Conservation (phyloP, 2,888 invertebrate genomes). For the Stegana nigrithorax region DNA sequence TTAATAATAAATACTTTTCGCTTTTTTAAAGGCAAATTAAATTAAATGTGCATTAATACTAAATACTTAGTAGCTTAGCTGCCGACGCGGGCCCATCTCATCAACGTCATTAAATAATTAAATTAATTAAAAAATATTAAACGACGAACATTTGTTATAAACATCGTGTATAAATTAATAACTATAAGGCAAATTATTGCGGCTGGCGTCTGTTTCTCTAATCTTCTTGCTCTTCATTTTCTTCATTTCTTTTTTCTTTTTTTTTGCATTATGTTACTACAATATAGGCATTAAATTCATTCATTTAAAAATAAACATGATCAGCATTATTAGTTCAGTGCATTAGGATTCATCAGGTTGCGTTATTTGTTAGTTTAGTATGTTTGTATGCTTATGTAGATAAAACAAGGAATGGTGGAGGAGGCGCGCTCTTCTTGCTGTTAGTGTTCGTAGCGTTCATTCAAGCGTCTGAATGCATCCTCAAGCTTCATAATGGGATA, state of each 20-base stretch:
- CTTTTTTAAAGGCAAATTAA: not conserved
- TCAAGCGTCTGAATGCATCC: conserved; percentile 51
- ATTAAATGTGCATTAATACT: not conserved
- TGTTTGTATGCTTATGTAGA: no score
- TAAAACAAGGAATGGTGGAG: no score
- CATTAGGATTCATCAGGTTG: no score
- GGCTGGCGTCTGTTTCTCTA: not conserved
- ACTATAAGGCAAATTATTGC: conserved; percentile 1
- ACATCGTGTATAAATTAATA: not conserved
- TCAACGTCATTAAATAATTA: no score
- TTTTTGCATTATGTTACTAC: not conserved
- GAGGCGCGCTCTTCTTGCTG: no score
- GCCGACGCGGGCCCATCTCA: conserved; percentile 39
- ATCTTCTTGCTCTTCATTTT: not conserved
- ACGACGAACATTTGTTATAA: no score
- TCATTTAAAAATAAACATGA: not conserved
- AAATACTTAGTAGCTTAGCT: conserved; percentile 35
- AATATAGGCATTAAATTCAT: not conserved
- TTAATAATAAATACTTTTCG: not conserved
- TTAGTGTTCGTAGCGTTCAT: not conserved
- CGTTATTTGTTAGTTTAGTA: not conserved
- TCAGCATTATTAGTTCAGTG: conserved; percentile 1
- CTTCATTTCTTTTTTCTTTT: not conserved
- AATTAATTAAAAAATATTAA: not conserved
- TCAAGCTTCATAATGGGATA: conserved; percentile 63